A percentile compares a stretch with the other conserved stretches of the same genome.
Conservation (phyloP, 2,113 vertebrate genomes). For the Rana temporaria region DNA sequence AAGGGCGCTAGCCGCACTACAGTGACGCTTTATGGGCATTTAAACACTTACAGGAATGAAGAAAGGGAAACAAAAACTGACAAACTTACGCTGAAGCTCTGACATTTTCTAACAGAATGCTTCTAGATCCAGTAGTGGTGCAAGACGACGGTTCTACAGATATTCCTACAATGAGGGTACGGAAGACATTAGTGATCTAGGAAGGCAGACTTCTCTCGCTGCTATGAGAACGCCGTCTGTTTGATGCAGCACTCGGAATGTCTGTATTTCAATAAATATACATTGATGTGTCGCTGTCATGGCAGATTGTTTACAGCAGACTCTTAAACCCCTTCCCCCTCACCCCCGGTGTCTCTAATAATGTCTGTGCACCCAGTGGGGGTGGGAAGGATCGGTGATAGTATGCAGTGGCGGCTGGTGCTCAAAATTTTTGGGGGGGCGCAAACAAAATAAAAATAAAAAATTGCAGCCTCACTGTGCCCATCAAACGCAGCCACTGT, state of each 20-base stretch:
- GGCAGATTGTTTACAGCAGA: background rate
- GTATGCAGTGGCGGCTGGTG: too few relatives aligned
- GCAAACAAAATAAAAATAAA: too few relatives aligned
- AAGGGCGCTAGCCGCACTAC: background rate
- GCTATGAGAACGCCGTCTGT: conserved; percentile 50
- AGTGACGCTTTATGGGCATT: background rate
- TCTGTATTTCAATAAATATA: conserved; percentile 30
- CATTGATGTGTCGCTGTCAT: conserved; percentile 24
- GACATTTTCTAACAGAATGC: conserved; percentile 12
- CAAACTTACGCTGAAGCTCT: background rate
- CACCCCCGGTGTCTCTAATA: too few relatives aligned
- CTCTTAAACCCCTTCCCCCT: too few relatives aligned
- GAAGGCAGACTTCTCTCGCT: conserved; percentile 2
- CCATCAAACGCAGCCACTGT: too few relatives aligned
- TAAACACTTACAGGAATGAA: background rate
- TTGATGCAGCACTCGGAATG: conserved; percentile 45
- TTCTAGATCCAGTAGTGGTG: conserved; percentile 21
- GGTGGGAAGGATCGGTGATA: too few relatives aligned
- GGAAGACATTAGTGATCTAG: background rate
- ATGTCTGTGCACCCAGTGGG: too few relatives aligned
- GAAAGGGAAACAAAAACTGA: background rate
- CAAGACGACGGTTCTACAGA: background rate
- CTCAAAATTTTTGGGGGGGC: too few relatives aligned
- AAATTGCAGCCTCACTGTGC: too few relatives aligned
- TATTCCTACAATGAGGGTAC: background rate